Evolutionary conservation across 1,140 invertebrate species (phyloP).

Genomic region (Solenopsis invicta): DNA sequence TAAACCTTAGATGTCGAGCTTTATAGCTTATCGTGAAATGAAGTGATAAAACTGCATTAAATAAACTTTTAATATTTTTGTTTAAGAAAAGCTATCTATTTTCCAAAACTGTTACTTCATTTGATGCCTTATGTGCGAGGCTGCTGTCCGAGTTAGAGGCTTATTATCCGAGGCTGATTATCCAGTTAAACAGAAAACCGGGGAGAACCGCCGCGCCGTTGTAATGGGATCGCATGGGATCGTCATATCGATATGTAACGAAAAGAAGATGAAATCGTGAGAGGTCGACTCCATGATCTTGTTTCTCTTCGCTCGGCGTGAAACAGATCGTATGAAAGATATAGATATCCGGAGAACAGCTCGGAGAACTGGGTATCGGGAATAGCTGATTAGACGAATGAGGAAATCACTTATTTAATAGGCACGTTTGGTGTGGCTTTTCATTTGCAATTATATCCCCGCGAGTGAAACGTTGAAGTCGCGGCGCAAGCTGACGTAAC

Average conservation of each 20-base stretch:
- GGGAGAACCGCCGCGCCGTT: not conserved
- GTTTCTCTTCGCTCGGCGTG: constrained; percentile 13
- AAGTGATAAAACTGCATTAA: not conserved
- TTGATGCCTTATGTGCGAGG: not conserved
- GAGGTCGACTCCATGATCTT: constrained; percentile 12
- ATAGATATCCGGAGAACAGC: not conserved
- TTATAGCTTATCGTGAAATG: not conserved
- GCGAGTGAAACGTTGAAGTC: not conserved
- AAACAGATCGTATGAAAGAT: constrained; percentile 32
- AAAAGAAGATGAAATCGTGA: constrained; percentile 32
- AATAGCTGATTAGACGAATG: constrained; percentile 16
- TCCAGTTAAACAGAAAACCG: not conserved
- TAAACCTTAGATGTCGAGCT: not conserved
- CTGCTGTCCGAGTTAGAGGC: not conserved
- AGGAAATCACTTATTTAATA: constrained; percentile 16
- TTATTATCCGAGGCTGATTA: constrained; percentile 6
- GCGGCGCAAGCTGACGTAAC: constrained; percentile 1
- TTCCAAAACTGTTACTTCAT: not conserved
- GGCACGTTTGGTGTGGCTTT: not conserved
- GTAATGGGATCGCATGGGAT: not conserved
- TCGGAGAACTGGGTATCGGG: not conserved
- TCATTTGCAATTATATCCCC: not conserved
- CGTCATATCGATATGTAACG: constrained; percentile 13
- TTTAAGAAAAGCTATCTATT: not conserved
- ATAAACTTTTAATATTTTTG: not conserved